Base-by-base conservation (phyloP, 2,888 invertebrate genomes). In the Dasypolia templi region DNA sequence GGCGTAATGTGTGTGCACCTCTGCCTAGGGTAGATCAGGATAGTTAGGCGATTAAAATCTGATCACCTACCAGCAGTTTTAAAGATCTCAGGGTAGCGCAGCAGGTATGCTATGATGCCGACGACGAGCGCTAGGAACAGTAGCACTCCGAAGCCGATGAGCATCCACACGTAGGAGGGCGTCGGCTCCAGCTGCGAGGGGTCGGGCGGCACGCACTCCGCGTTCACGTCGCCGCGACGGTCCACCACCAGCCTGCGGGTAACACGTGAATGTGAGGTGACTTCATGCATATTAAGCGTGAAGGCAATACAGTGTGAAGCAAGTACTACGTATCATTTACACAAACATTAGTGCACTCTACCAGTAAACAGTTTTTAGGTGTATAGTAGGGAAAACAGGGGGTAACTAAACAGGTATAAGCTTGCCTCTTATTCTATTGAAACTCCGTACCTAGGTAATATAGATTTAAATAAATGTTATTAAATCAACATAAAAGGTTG, bases 21-120 rank as follows among this genome's bases (percentile, higher is more conserved):
- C 14, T 44, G 4, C 9, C 3, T 29, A 7, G 29, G n/a, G 19
- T 39, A n/a, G 7, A 39, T 35, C 17, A 29, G 3, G 19, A 56
- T 39, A 46, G 12, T 29, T 32, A 4, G 32, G 12, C 55, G 44
- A 55, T 22, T 32, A 22, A 62, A 17, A 12, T 9, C 22, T 68
- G 26, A 22, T 32, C 9, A 73, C 70, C 55, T 72, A 81, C 94
- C 91, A 29, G 90, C 87, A 39, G 92, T 89, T 77, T 92, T 92
- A 67, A 94, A 89, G 56, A 90, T 90, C 3, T 86, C 89, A n/a
- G 84, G 85, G 77, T 91, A 88, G 61, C 90, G 88, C 44, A 91
- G 86, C 39, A 92, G 79, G 77, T 90, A 93, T 66, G 91, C 77
- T 46, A 92, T 86, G 71, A 91, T 83, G 68, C 69, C 74, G 51